A percentile compares a stretch with the other conserved stretches of the same genome.
phyloP scores from a whole-genome alignment of 1,140 invertebrate genomes.

The Coenobita brevimanus region DNA sequence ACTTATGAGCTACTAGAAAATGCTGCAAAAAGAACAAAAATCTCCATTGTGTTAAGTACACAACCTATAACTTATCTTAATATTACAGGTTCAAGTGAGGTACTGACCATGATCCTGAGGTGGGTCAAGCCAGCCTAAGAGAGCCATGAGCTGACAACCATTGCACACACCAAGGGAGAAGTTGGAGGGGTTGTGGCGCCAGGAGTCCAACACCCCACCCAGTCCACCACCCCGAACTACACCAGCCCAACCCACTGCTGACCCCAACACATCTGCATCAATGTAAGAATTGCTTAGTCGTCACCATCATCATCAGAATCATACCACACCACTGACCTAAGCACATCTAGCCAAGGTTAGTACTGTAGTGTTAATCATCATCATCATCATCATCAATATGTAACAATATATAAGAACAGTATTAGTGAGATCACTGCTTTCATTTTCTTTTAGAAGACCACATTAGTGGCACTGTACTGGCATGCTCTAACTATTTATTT shows the following conservation, averaged over 20 bases:
- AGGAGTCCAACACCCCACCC: conserved; percentile 83
- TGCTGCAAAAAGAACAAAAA: too few species aligned
- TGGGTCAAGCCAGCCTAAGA: conserved; percentile 85
- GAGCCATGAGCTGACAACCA: conserved; percentile 95
- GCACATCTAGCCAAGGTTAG: too few species aligned
- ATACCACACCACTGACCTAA: too few species aligned
- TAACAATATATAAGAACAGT: not conserved
- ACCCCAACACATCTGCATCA: conserved; percentile 91
- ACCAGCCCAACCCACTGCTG: conserved; percentile 98
- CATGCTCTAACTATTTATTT: conserved; percentile 44
- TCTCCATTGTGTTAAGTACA: too few species aligned
- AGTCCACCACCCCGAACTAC: conserved; percentile 83
- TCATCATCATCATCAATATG: not conserved
- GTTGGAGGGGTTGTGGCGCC: conserved; percentile 83
- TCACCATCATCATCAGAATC: too few species aligned
- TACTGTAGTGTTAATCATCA: too few species aligned
- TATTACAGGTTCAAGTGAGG: too few species aligned
- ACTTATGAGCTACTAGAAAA: too few species aligned
- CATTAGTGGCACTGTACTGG: not conserved
- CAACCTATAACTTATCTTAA: too few species aligned
- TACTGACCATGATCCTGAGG: conserved; percentile 57
- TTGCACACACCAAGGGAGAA: conserved; percentile 98
- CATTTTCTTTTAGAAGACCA: too few species aligned
- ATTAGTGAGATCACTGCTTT: too few species aligned
- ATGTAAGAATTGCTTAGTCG: too few species aligned